Evolutionary conservation across 2,797 vertebrate genomes (phyloP).

Genomic region (Chiloscyllium punctatum): DNA sequence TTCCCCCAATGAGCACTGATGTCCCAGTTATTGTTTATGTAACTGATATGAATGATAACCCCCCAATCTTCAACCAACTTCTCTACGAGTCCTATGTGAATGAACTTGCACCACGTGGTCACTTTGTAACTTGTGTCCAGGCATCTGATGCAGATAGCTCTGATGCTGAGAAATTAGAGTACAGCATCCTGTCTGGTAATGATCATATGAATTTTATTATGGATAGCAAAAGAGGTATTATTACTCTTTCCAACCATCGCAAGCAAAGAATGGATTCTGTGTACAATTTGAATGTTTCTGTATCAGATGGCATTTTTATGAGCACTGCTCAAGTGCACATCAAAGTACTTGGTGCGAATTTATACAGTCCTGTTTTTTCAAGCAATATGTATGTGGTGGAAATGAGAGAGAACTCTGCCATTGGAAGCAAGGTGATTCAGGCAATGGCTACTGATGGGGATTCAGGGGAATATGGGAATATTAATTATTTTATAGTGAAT

Average conservation of each 20-base stretch:
- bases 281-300: constrained; percentile 87
- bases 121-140: constrained; percentile 92
- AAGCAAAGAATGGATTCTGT: constrained; percentile 82
- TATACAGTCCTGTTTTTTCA: constrained; percentile 80
- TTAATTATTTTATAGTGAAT: constrained; percentile 79
- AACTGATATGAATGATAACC: constrained; percentile 89
- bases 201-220: constrained; percentile 83
- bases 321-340: constrained; percentile 92
- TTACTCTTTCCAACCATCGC: constrained; percentile 79
- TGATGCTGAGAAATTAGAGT: constrained; percentile 80
- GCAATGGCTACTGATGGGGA: constrained; percentile 84
- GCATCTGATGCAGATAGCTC: constrained; percentile 89
- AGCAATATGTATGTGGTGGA: constrained; percentile 81
- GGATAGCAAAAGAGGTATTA: constrained; percentile 75
- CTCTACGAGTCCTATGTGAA: constrained; percentile 92
- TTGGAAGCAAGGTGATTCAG: constrained; percentile 78
- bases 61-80: constrained; percentile 88
- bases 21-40: constrained; percentile 76
- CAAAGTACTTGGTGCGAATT: constrained; percentile 76
- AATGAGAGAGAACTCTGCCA: constrained; percentile 76
- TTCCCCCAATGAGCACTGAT: constrained; percentile 81
- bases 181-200: constrained; percentile 88
- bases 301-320: constrained; percentile 90
- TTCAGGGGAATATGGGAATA: constrained; percentile 72
- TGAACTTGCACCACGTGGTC: constrained; percentile 82